Evolutionary conservation across 2,888 invertebrate species (phyloP).

Genomic region (Amaurobius ferox): DNA sequence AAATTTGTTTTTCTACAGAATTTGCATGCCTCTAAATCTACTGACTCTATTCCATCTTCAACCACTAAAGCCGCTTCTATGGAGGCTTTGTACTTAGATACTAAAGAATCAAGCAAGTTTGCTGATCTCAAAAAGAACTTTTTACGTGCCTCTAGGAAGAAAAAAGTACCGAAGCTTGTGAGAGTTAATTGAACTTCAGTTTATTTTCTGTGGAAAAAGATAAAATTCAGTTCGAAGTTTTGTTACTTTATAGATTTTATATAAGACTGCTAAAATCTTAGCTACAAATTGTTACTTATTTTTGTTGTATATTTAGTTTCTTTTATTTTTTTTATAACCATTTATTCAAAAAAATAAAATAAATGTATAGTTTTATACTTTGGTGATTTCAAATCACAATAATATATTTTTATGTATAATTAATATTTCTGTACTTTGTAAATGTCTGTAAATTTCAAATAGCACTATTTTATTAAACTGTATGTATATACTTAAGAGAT

Average conservation of each 20-base stretch:
- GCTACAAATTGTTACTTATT: background rate
- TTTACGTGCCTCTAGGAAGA: conserved; percentile 52
- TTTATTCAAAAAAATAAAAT: background rate
- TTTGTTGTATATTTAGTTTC: background rate
- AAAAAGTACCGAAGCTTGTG: conserved; percentile 53
- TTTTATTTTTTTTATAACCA: background rate
- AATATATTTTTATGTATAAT: no score
- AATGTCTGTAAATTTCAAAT: no score
- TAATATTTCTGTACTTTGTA: no score
- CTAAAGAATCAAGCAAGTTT: conserved; percentile 45
- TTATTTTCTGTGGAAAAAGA: background rate
- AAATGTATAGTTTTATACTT: no score
- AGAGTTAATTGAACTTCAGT: conserved; percentile 5
- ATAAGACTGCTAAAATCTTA: conserved; percentile 1
- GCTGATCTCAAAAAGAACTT: conserved; percentile 52
- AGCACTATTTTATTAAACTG: no score
- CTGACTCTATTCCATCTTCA: conserved; percentile 29
- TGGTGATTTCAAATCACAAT: no score
- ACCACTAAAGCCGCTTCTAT: conserved; percentile 28
- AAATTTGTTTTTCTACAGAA: conserved; percentile 23
- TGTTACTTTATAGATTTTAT: background rate
- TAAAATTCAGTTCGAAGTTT: background rate
- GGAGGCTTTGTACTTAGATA: conserved; percentile 54
- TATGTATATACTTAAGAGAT: no score
- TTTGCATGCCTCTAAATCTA: conserved; percentile 46